These are phyloP conservation scores for Epinotia demarniana DNA, from an alignment of 2,888 invertebrate species.

Conservation along the genomic window DNA sequence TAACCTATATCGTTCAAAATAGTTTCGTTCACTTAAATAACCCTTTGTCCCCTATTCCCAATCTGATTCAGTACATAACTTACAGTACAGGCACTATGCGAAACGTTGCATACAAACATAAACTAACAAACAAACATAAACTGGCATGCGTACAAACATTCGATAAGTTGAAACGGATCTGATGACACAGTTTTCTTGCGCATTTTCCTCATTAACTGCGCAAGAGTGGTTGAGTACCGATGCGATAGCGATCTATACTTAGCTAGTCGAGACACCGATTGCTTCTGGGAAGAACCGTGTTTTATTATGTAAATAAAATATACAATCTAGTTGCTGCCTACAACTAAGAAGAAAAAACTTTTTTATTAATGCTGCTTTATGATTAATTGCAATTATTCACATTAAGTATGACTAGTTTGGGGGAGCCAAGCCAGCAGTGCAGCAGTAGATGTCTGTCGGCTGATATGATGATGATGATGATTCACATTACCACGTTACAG, in stretches of 20 bases:
- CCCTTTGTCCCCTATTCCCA: neutral
- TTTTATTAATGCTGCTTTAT: too few species aligned
- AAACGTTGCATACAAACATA: neutral
- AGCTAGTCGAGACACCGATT: neutral
- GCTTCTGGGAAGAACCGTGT: constrained; percentile 29
- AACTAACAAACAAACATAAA: neutral
- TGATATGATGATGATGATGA: too few species aligned
- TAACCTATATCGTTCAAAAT: neutral
- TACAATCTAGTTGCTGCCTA: neutral
- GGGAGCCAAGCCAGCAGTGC: too few species aligned
- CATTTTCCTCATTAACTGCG: constrained; percentile 18
- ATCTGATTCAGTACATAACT: neutral
- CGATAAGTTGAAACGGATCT: constrained; percentile 4
- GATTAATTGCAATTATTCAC: too few species aligned
- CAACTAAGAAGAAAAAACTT: too few species aligned
- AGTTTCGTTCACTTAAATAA: neutral
- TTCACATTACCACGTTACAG: neutral
- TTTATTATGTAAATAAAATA: neutral
- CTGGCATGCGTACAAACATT: neutral
- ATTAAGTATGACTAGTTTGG: neutral
- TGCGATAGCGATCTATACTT: constrained; percentile 16
- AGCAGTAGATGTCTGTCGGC: too few species aligned
- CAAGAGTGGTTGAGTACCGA: constrained; percentile 12
- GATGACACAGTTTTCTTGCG: neutral
- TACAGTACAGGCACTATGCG: neutral